These are phyloP conservation scores for Julus scanicus DNA, from an alignment of 2,888 invertebrate species.

Conservation along the genomic window DNA sequence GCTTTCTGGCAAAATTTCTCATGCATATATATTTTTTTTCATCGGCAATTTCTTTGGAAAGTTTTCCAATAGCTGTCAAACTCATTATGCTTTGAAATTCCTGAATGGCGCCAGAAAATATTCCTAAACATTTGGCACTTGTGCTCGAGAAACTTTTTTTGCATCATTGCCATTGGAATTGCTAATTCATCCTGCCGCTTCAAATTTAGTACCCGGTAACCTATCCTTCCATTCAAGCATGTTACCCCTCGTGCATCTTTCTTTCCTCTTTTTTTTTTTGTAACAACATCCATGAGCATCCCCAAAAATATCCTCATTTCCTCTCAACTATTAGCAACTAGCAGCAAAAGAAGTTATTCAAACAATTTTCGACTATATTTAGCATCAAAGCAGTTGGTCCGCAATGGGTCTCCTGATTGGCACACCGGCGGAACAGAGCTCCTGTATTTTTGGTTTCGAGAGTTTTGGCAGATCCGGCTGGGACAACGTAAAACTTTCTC, in stretches of 20 bases:
- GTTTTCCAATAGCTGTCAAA: too few relatives aligned
- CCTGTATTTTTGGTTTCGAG: neutral
- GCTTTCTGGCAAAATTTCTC: too few relatives aligned
- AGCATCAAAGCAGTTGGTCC: slow-evolving; percentile 1
- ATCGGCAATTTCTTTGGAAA: too few relatives aligned
- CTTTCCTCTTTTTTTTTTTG: neutral
- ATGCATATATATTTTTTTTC: too few relatives aligned
- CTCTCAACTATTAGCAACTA: slow-evolving; percentile 1
- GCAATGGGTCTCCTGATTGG: neutral
- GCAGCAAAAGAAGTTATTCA: neutral
- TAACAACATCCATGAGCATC: neutral
- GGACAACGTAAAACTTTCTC: neutral
- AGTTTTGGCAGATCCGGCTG: neutral
- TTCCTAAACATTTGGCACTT: neutral
- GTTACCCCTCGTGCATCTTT: neutral
- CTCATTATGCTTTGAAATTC: neutral
- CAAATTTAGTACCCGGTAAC: neutral
- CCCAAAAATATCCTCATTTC: neutral
- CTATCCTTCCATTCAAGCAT: neutral
- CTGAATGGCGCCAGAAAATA: neutral
- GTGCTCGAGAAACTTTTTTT: neutral
- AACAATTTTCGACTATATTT: neutral
- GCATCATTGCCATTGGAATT: neutral
- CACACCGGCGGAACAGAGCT: neutral
- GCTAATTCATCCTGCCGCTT: neutral